These are phyloP conservation scores for Ptychochromis oligacanthus DNA, from an alignment of 2,113 vertebrate species.

Conservation along the genomic window DNA sequence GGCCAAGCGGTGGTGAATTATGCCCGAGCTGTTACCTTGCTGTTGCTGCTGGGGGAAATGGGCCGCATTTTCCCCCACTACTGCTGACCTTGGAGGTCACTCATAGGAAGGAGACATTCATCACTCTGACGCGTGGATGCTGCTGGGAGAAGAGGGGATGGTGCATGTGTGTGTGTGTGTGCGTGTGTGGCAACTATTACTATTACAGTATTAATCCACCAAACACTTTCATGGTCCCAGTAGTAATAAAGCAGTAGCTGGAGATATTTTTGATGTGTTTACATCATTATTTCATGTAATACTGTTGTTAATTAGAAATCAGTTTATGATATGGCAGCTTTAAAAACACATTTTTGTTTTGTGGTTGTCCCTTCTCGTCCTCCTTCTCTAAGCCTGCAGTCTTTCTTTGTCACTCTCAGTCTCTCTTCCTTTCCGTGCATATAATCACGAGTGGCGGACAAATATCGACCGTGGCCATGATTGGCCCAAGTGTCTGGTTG, in stretches of 20 bases:
- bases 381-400: background rate
- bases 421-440: constrained; percentile 14
- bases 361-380: background rate
- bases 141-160: constrained; percentile 40
- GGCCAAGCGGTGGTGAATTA: constrained; percentile 64
- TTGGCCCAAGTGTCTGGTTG: constrained; percentile 62
- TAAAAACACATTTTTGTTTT: background rate
- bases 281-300: background rate
- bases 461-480: constrained; percentile 54
- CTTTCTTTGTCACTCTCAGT: background rate
- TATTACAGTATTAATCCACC: constrained; percentile 44
- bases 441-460: constrained; percentile 47
- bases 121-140: constrained; percentile 66
- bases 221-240: constrained; percentile 26
- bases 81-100: constrained; percentile 75
- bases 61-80: constrained; percentile 51
- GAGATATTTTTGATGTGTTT: background rate
- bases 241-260: constrained; percentile 25
- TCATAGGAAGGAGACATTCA: constrained; percentile 73
- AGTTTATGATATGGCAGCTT: background rate
- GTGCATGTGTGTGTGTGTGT: constrained; percentile 6
- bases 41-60: constrained; percentile 46
- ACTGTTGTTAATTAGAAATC: constrained; percentile 10
- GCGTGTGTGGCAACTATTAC: constrained; percentile 1
- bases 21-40: constrained; percentile 59